A percentile compares a stretch with the other conserved stretches of the same genome.
Evolutionary conservation across 1,140 invertebrate genomes (phyloP).

Genomic region (Calliopsis andreniformis): DNA sequence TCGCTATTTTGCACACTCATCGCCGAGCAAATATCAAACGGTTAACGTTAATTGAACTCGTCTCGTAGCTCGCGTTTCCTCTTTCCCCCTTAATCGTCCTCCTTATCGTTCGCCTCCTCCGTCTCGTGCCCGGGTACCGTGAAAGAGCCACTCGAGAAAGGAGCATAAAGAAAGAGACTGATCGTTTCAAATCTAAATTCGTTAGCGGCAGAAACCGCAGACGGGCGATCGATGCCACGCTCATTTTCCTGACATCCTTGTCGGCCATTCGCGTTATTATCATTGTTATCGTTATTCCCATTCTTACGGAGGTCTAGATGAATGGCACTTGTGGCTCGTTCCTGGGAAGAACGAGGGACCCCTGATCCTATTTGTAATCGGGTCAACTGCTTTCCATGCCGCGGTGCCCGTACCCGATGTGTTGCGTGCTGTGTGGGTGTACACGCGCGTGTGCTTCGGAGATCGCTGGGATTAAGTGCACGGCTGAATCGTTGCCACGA

Average conservation of each 20-base stretch:
- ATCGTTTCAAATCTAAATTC: slow-evolving; percentile 39
- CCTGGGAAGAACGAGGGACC: neutral
- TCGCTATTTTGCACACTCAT: slow-evolving; percentile 73
- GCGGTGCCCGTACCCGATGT: neutral
- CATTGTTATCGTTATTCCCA: slow-evolving; percentile 48
- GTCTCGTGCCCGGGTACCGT: neutral
- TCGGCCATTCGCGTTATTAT: slow-evolving; percentile 39
- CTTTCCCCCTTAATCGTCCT: slow-evolving; percentile 24
- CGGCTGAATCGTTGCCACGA: neutral
- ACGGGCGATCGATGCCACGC: slow-evolving; percentile 37
- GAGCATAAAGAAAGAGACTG: neutral
- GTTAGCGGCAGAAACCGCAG: neutral
- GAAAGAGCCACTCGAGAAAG: slow-evolving; percentile 51
- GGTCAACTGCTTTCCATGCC: slow-evolving; percentile 31
- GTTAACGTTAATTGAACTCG: slow-evolving; percentile 76
- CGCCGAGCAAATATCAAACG: slow-evolving; percentile 74
- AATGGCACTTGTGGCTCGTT: slow-evolving; percentile 40
- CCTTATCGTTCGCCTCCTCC: slow-evolving; percentile 16
- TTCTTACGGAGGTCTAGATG: slow-evolving; percentile 29
- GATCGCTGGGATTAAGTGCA: neutral
- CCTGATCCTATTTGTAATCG: slow-evolving; percentile 41
- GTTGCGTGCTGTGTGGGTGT: no score
- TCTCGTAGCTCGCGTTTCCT: slow-evolving; percentile 25
- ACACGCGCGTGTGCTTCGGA: neutral
- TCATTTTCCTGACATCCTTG: slow-evolving; percentile 43